Conservation (phyloP, 1,140 invertebrate genomes). For the Ectropis grisescens region DNA sequence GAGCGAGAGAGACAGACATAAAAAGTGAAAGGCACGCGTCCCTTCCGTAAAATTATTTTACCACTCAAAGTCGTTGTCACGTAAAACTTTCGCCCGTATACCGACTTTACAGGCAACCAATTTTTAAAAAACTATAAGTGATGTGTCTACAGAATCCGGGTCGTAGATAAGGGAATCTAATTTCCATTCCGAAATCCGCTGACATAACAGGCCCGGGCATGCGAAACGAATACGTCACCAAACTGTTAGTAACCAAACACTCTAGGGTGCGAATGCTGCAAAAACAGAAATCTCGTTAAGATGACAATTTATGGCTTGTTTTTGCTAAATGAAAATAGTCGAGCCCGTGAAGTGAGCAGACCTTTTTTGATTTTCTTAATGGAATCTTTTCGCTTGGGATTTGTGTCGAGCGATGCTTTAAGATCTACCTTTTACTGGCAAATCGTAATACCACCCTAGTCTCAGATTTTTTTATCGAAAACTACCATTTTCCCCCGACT, state of each 20-base stretch:
- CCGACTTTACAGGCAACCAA: no score
- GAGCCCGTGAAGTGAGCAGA: conserved; percentile 56
- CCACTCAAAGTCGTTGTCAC: no score
- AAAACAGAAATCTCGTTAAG: conserved; percentile 68
- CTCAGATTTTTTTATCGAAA: no score
- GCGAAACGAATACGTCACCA: conserved; percentile 16
- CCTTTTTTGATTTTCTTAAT: conserved; percentile 71
- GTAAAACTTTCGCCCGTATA: no score
- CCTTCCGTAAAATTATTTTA: no score
- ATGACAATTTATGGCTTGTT: conserved; percentile 70
- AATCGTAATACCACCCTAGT: no score
- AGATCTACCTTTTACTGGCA: conserved; percentile 34
- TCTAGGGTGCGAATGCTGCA: conserved; percentile 55
- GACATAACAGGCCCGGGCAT: conserved; percentile 10
- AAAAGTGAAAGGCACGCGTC: no score
- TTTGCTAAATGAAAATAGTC: conserved; percentile 70
- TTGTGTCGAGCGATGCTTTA: conserved; percentile 55
- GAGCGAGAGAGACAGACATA: no score
- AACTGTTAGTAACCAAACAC: conserved; percentile 33
- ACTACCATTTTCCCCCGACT: no score
- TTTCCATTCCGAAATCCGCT: conserved; percentile 9
- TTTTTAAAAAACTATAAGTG: no score
- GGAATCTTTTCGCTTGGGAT: conserved; percentile 65
- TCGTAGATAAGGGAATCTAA: no score
- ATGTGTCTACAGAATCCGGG: no score